Percentiles rank a stretch among this genome's conserved stretches.
Conservation (phyloP, 1,140 invertebrate species). For the Ips nitidus region DNA sequence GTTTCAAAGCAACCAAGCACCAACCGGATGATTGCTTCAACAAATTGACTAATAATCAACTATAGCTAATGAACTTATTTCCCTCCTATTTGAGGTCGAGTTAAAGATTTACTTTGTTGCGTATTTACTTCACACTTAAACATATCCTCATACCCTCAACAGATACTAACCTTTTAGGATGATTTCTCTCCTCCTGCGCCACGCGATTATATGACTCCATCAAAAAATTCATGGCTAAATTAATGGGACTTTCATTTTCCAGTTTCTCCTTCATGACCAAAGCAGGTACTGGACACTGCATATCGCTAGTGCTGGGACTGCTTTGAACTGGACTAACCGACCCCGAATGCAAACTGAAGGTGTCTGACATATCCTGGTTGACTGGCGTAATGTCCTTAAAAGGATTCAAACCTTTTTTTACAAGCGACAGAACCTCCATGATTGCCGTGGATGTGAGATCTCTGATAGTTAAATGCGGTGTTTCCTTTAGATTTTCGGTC, state of each 20-base stretch:
- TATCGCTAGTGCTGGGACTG: constrained; percentile 53
- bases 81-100: too few relatives aligned
- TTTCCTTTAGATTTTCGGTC: constrained; percentile 56
- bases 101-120: too few relatives aligned
- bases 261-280: constrained; percentile 48
- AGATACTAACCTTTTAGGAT: constrained; percentile 63
- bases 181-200: constrained; percentile 66
- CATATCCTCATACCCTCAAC: too few relatives aligned
- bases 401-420: constrained; percentile 63
- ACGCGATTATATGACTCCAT: constrained; percentile 70
- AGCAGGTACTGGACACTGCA: constrained; percentile 46
- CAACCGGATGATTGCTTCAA: too few relatives aligned
- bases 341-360: constrained; percentile 48
- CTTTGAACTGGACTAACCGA: constrained; percentile 43
- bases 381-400: constrained; percentile 57
- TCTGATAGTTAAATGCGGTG: constrained; percentile 54
- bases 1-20: too few relatives aligned
- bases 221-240: constrained; percentile 61
- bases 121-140: too few relatives aligned
- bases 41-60: too few relatives aligned
- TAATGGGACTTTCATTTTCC: constrained; percentile 50
- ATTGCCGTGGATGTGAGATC: constrained; percentile 64
- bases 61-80: too few relatives aligned
- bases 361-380: constrained; percentile 55
- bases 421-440: constrained; percentile 68